A percentile compares a stretch with the other conserved stretches of the same genome.
Conservation (phyloP, 1,140 invertebrate species). For the Brachionus manjavacas region DNA sequence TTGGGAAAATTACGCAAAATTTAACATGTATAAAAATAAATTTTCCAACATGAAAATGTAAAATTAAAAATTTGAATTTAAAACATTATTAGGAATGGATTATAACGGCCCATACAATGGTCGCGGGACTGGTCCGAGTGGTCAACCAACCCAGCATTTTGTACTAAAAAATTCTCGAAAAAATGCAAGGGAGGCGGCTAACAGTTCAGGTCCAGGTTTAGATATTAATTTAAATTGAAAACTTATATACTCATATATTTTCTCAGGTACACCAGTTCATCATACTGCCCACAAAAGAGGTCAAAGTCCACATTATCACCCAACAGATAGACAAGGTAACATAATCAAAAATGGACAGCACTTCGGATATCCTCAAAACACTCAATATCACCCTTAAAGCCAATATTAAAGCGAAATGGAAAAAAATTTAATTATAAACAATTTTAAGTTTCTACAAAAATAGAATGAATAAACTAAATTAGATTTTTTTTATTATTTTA, state of each 20-base stretch:
- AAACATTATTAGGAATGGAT: neutral
- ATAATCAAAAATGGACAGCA: conserved; percentile 31
- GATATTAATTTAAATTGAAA: no score
- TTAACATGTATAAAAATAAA: neutral
- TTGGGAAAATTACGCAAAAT: neutral
- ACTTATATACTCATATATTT: no score
- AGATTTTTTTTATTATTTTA: no score
- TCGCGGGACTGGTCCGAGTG: conserved; percentile 5
- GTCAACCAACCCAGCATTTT: neutral
- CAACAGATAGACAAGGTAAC: conserved; percentile 7
- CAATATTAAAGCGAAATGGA: no score
- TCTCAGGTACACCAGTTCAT: neutral
- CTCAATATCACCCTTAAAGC: neutral
- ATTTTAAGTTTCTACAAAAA: no score
- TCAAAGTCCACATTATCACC: conserved; percentile 2
- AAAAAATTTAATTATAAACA: no score
- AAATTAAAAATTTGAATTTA: neutral
- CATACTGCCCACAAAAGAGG: conserved; percentile 1
- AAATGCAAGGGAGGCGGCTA: neutral
- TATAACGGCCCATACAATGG: conserved; percentile 3
- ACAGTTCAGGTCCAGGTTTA: neutral
- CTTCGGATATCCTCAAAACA: neutral
- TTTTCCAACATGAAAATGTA: neutral
- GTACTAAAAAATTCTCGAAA: neutral
- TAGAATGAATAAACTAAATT: no score